These are phyloP conservation scores for Crossoptilon crossoptilon DNA, from an alignment of 2,797 vertebrate genomes.

Conservation along the genomic window DNA sequence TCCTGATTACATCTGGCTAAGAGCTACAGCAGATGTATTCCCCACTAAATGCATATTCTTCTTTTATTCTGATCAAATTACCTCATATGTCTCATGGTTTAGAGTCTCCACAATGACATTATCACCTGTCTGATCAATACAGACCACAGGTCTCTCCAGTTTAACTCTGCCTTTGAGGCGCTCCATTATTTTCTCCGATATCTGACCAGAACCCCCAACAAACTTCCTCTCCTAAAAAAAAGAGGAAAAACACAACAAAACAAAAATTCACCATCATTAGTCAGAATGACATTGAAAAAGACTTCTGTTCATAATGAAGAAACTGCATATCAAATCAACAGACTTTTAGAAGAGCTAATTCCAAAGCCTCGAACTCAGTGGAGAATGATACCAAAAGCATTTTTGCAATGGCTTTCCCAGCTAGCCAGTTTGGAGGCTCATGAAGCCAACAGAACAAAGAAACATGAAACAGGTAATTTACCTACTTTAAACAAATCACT, in stretches of 20 bases:
- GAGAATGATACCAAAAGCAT: not conserved
- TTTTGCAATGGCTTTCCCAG: not conserved
- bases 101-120: constrained; percentile 80
- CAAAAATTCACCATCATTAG: not conserved
- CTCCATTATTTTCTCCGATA: constrained; percentile 81
- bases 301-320: not conserved
- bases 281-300: not conserved
- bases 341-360: not conserved
- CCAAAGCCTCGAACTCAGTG: not conserved
- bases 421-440: not conserved
- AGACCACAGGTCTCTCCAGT: constrained; percentile 78
- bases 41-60: constrained; percentile 35
- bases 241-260: constrained; percentile 7
- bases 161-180: constrained; percentile 79
- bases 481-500: not conserved
- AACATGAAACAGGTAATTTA: not conserved
- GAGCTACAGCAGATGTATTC: constrained; percentile 53
- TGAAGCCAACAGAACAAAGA: not conserved
- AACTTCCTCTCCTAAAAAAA: constrained; percentile 83
- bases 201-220: constrained; percentile 83
- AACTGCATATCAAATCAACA: not conserved
- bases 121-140: constrained; percentile 80
- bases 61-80: constrained; percentile 74
- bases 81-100: constrained; percentile 81
- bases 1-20: constrained; percentile 59